Percentiles rank a stretch among this genome's conserved stretches.
phyloP scores from a whole-genome alignment of 2,113 vertebrate genomes.

The Ceyx melanurus region DNA sequence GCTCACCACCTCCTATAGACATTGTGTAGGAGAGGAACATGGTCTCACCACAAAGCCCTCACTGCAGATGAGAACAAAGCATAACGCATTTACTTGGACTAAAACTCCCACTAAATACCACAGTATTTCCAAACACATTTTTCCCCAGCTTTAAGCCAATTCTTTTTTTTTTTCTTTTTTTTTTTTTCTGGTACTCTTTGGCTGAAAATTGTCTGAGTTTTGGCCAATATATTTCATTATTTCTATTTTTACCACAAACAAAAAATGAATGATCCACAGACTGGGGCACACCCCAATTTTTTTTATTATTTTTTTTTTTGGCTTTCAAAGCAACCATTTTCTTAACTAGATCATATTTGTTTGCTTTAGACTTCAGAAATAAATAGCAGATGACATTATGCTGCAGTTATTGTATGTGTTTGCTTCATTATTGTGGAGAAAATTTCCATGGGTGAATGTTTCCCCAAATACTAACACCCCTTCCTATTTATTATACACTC shows the following conservation, averaged over 20 bases:
- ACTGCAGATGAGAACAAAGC: background rate
- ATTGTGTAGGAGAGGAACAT: background rate
- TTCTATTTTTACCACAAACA: conserved; percentile 29
- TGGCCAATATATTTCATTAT: background rate
- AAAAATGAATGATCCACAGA: conserved; percentile 15
- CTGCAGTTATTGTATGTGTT: background rate
- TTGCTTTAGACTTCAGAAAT: conserved; percentile 38
- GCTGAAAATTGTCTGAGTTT: background rate
- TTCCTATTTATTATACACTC: background rate
- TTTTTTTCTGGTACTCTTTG: background rate
- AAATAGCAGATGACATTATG: conserved; percentile 56
- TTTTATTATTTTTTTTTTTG: background rate
- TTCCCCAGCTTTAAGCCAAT: background rate
- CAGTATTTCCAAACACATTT: background rate
- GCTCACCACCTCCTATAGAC: background rate
- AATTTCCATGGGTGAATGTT: background rate
- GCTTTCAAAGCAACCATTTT: conserved; percentile 1
- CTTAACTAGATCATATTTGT: conserved; percentile 42
- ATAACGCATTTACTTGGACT: background rate
- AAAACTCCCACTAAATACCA: conserved; percentile 20
- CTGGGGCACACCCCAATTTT: background rate
- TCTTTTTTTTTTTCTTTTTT: background rate
- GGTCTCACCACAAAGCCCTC: background rate
- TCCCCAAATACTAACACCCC: background rate
- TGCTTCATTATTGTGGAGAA: background rate